A percentile compares a stretch with the other conserved stretches of the same genome.
phyloP scores from a whole-genome alignment of 30 jellyfish, hydroid and myxozoan genomes.

The Rhopilema esculentum region DNA sequence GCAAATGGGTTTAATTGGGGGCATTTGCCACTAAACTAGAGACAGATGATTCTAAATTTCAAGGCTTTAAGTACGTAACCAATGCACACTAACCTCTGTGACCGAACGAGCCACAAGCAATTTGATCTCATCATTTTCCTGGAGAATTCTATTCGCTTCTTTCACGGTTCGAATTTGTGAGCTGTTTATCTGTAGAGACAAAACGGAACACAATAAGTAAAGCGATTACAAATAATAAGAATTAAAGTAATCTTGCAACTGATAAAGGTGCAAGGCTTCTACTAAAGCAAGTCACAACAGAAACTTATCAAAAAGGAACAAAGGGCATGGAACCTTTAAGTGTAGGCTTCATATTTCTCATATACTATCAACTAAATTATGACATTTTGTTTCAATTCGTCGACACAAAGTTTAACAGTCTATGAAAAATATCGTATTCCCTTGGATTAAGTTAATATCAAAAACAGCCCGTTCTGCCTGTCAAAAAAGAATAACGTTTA shows the following conservation, averaged over 20 bases:
- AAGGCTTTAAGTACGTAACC: background rate
- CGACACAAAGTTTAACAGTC: no score
- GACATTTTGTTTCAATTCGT: no score
- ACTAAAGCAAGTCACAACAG: background rate
- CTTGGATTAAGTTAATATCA: no score
- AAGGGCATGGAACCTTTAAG: no score
- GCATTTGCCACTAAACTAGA: no score
- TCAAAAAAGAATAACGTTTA: no score
- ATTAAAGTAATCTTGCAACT: background rate
- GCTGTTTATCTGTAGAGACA: constrained; percentile 74
- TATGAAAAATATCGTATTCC: no score
- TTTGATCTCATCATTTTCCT: constrained; percentile 63
- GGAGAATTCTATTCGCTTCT: constrained; percentile 81
- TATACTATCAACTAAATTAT: no score
- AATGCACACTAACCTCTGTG: constrained; percentile 69
- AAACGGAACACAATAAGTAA: background rate
- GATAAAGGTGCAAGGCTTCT: background rate
- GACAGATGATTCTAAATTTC: background rate
- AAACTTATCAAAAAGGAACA: background rate
- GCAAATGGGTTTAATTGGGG: no score
- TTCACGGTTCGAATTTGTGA: constrained; percentile 74
- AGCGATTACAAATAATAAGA: background rate
- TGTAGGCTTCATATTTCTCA: no score
- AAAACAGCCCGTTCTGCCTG: no score
- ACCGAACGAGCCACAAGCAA: constrained; percentile 95